phyloP scores from a whole-genome alignment of 1,140 invertebrate genomes.

The Pogonus chalceus region DNA sequence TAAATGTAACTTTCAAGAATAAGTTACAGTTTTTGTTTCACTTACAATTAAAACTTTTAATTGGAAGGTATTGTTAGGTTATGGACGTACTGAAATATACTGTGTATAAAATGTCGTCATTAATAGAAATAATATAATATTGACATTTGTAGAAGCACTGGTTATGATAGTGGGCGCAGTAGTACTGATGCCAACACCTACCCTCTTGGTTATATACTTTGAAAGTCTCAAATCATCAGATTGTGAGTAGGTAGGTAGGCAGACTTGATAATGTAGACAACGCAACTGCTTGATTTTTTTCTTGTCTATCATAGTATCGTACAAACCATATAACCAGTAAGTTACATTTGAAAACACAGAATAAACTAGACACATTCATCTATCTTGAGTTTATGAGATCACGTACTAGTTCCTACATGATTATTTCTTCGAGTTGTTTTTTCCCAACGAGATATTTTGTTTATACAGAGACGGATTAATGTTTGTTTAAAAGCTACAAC shows the following conservation, averaged over 20 bases:
- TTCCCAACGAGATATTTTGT: neutral
- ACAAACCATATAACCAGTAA: neutral
- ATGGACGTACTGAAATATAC: too few relatives aligned
- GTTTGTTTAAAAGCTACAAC: too few relatives aligned
- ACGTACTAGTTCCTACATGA: neutral
- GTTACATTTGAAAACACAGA: neutral
- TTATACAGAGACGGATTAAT: neutral
- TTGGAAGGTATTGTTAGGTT: too few relatives aligned
- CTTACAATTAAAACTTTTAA: too few relatives aligned
- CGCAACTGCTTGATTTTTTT: neutral
- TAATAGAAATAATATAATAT: too few relatives aligned
- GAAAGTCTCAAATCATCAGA: neutral
- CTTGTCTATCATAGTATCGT: neutral
- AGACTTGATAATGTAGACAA: neutral
- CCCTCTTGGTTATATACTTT: neutral
- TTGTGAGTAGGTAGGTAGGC: neutral
- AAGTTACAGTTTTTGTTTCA: too few relatives aligned
- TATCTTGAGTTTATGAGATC: neutral
- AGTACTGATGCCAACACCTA: neutral
- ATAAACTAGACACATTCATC: too few relatives aligned
- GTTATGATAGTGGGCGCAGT: neutral
- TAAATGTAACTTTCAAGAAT: too few relatives aligned
- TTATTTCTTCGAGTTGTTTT: neutral
- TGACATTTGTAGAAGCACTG: too few relatives aligned
- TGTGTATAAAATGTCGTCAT: too few relatives aligned